phyloP scores from a whole-genome alignment of 2,797 vertebrate species.

The Manis pentadactyla region DNA sequence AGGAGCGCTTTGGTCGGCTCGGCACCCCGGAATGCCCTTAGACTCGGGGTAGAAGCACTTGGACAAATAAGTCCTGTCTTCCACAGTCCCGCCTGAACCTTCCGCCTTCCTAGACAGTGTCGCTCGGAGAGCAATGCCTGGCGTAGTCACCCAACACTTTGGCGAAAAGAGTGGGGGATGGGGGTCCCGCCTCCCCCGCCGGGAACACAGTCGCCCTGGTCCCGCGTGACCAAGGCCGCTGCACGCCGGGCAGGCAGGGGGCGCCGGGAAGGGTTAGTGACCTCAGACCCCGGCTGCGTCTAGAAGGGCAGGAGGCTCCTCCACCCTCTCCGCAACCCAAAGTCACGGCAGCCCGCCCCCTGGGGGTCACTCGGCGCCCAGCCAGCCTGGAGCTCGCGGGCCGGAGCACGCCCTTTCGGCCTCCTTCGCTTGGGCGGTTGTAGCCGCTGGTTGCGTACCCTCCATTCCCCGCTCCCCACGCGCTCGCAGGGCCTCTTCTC shows the following conservation, averaged over 20 bases:
- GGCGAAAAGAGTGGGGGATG: neutral
- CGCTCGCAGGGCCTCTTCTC: neutral
- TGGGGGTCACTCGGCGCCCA: conserved; percentile 62
- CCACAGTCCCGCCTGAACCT: neutral
- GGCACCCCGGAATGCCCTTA: neutral
- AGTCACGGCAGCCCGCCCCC: conserved; percentile 58
- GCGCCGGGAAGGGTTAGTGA: conserved; percentile 72
- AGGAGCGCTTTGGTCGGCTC: neutral
- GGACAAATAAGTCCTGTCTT: neutral
- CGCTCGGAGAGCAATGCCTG: neutral
- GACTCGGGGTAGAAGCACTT: neutral
- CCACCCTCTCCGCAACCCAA: neutral
- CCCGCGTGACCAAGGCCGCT: neutral
- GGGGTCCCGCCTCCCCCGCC: neutral
- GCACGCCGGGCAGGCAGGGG: conserved; percentile 64
- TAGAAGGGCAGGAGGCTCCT: neutral
- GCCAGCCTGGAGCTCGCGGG: neutral
- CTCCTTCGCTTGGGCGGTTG: neutral
- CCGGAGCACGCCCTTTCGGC: conserved; percentile 13
- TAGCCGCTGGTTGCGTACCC: conserved; percentile 32
- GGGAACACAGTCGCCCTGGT: neutral
- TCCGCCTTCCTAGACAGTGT: neutral
- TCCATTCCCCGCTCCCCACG: neutral
- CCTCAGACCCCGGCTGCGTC: conserved; percentile 1
- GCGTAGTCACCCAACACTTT: neutral